Base-by-base conservation (phyloP, 1,140 invertebrate species). In the Penaeus chinensis region DNA sequence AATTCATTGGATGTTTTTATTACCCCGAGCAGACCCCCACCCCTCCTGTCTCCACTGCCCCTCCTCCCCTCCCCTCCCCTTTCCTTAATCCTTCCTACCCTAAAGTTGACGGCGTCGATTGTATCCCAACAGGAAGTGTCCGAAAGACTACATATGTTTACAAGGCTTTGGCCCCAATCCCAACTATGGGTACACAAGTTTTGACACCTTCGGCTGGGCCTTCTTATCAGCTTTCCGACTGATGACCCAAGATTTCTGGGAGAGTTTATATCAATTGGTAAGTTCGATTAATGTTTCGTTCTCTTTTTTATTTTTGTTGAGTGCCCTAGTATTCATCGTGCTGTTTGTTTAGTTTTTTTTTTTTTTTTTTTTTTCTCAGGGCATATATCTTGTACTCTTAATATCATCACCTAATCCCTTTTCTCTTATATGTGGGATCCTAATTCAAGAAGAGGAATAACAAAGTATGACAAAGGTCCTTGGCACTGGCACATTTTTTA, bases 201-300 rank as follows among this genome's bases (percentile, higher is more conserved):
- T 99, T 92, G 98, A 99, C 93, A 98, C 97, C 66, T 99, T 99
- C 92, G 97, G 97, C 84, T 99, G 97, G 97, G 98, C 98, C 62
- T 95, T 99, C 91, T 94, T 99, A 79, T 98, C 97, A 89, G 97
- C 98, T 74, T 99, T 99, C 93, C 95, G 98, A 91, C 94, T 99
- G 78, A 99, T 99, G 98, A 99, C 98, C 32, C 98, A 99, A 93
- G 98, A 99, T 93, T 98, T 96, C 92, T 99, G 98, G 98, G 98
- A 99, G 93, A 98, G 98, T 93, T 94, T 99, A 90, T 99, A 99
- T 93, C 97, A 99, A 94, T 93, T 98, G 94, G 98, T 97, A 92
- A 93, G 92, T 82, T 24, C 8, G 27, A 27, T 47, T 84, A 27
- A 74, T 19, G 54, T 27, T 18, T 83, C n/a, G 7, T 20, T n/a